These are phyloP conservation scores for Eulemur macaco DNA, from an alignment of 2,113 vertebrate genomes.

Conservation along the genomic window DNA sequence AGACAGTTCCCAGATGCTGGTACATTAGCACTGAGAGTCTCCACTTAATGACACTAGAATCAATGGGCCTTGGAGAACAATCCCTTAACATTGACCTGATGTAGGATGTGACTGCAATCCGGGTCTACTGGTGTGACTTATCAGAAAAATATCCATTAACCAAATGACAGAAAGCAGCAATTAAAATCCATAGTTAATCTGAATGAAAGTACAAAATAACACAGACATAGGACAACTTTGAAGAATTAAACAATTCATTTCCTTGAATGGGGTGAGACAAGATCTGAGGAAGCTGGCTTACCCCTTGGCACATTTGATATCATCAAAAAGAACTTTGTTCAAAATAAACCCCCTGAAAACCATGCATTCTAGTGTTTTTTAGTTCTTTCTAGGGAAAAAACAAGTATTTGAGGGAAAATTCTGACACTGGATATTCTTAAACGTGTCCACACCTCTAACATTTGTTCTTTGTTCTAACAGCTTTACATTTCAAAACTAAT, in stretches of 20 bases:
- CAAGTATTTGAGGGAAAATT: background rate
- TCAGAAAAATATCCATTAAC: conserved; percentile 63
- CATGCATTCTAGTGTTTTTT: background rate
- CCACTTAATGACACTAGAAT: conserved; percentile 28
- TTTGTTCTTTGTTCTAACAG: background rate
- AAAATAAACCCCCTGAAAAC: background rate
- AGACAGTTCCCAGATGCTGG: conserved; percentile 46
- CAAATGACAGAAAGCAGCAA: conserved; percentile 39
- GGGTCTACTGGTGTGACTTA: background rate
- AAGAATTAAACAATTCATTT: conserved; percentile 55
- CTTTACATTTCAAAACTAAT: conserved; percentile 28
- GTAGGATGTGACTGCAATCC: background rate
- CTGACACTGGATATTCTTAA: background rate
- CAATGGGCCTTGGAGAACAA: conserved; percentile 11
- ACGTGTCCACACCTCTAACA: background rate
- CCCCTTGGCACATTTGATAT: background rate
- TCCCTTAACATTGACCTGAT: background rate
- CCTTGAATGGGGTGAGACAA: background rate
- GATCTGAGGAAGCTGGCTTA: background rate
- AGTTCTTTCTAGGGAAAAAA: background rate
- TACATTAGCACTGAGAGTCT: background rate
- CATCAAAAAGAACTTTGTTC: background rate
- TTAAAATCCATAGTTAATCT: conserved; percentile 61
- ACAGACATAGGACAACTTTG: background rate
- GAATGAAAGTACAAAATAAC: conserved; percentile 48